Evolutionary conservation across 92 coral and sea anemone genomes (phyloP), one percentile per base, ranked within the genome.

Genomic region (Zoanthus sansibaricus): DNA sequence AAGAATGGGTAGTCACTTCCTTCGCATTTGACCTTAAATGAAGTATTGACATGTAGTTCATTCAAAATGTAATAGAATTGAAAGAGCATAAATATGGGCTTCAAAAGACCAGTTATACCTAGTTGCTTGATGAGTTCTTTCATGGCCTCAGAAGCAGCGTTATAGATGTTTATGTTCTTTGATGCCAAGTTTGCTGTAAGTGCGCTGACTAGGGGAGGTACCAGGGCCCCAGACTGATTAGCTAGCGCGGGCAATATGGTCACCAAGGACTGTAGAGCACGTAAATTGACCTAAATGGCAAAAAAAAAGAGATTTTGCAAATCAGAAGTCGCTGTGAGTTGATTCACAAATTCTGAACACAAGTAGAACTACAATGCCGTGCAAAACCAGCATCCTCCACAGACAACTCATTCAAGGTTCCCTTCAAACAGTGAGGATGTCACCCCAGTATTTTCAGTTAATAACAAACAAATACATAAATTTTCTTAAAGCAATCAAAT

Each of bases 181-280:
- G 99, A 97, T 14, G 99, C 97, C n/a, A 97, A 88, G 87, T 97
- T 97, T 25, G 95, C 87, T 4, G 99, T 94, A 46, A 97, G 88
- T 15, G 95, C 93, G 44, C 94, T 82, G 54, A 97, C 93, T 14
- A 97, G 30, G 30, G 97, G 96, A 11, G 99, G 88, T 0, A 94
- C 88, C 51, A 94, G 89, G 10, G 95, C 90, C 18, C 91, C 95
- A 5, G 98, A 94, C 25, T 92, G 95, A 42, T 89, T 91, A 44
- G 95, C 88, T 14, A 97, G 61, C 33, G 87, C 83, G 6, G 97
- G 99, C 13, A 95, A 86, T 88, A 97, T 91, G 71, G 80, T 88
- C 37, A 94, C 93, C 15, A 97, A 93, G 49, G 94, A 93, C 72
- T 97, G 98, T 1, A 97, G 94, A 8, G 99, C 98, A 61, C 86